Evolutionary conservation across 2,888 invertebrate species (phyloP).

Genomic region (Ryuthela nishihirai): DNA sequence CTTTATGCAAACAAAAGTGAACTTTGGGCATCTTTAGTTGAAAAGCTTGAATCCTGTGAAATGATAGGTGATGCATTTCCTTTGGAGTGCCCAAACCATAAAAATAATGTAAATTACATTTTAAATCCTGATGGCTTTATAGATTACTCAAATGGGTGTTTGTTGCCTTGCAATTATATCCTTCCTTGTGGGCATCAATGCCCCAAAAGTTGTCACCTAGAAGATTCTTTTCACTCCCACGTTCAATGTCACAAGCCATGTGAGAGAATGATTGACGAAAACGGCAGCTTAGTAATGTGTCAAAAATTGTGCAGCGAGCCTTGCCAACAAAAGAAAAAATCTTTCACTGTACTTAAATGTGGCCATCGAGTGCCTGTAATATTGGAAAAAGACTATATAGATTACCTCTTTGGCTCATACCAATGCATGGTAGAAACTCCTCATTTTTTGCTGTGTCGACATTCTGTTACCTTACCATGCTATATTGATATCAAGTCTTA

Average conservation of each 20-base stretch:
- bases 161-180: slow-evolving; percentile 44
- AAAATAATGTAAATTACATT: slow-evolving; percentile 10
- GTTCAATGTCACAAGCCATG: slow-evolving; percentile 26
- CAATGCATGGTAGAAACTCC: slow-evolving; percentile 9
- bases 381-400: slow-evolving; percentile 1
- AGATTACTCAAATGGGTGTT: slow-evolving; percentile 41
- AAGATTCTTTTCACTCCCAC: slow-evolving; percentile 11
- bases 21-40: slow-evolving; percentile 36
- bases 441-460: slow-evolving; percentile 8
- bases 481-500: neutral
- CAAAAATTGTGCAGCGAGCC: slow-evolving; percentile 9
- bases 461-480: slow-evolving; percentile 17
- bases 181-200: slow-evolving; percentile 48
- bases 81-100: slow-evolving; percentile 42
- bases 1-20: slow-evolving; percentile 19
- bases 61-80: slow-evolving; percentile 28
- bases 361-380: slow-evolving; percentile 3
- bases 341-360: slow-evolving; percentile 4
- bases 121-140: slow-evolving; percentile 19
- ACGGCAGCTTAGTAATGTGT: slow-evolving; percentile 1
- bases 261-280: slow-evolving; percentile 12
- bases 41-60: slow-evolving; percentile 7
- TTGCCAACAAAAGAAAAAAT: slow-evolving; percentile 12
- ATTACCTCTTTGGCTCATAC: neutral
- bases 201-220: slow-evolving; percentile 14